phyloP scores from a whole-genome alignment of 2,888 invertebrate species.

The Euzophera pinguis region DNA sequence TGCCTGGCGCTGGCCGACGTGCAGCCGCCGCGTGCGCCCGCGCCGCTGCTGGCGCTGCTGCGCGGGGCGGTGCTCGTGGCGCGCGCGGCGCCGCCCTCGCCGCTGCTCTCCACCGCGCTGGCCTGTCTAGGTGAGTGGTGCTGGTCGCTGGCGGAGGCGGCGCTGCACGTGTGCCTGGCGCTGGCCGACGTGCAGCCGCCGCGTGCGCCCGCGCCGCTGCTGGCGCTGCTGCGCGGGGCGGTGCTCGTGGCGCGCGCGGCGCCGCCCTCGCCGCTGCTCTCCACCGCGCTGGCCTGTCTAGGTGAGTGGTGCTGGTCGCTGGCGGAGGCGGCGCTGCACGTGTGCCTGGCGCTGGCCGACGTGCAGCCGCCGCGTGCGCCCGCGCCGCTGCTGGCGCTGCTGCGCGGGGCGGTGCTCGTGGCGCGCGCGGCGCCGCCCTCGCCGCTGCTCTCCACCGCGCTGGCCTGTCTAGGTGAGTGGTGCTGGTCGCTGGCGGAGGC shows the following conservation, averaged over 20 bases:
- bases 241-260: slow-evolving; percentile 35
- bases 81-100: slow-evolving; percentile 58
- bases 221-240: slow-evolving; percentile 38
- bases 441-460: slow-evolving; percentile 83
- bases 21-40: slow-evolving; percentile 62
- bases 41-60: slow-evolving; percentile 59
- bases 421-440: slow-evolving; percentile 58
- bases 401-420: slow-evolving; percentile 38
- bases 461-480: slow-evolving; percentile 87
- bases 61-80: slow-evolving; percentile 38
- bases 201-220: slow-evolving; percentile 68
- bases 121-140: slow-evolving; percentile 87
- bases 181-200: slow-evolving; percentile 72
- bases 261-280: slow-evolving; percentile 79
- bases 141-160: slow-evolving; percentile 83
- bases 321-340: slow-evolving; percentile 81
- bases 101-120: slow-evolving; percentile 84
- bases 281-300: slow-evolving; percentile 87
- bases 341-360: slow-evolving; percentile 65
- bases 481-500: slow-evolving; percentile 85
- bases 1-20: slow-evolving; percentile 70
- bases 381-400: slow-evolving; percentile 59
- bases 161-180: slow-evolving; percentile 67
- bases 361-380: slow-evolving; percentile 64
- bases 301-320: slow-evolving; percentile 86